Conservation (phyloP, 2,113 vertebrate genomes). For the Galbula dea region DNA sequence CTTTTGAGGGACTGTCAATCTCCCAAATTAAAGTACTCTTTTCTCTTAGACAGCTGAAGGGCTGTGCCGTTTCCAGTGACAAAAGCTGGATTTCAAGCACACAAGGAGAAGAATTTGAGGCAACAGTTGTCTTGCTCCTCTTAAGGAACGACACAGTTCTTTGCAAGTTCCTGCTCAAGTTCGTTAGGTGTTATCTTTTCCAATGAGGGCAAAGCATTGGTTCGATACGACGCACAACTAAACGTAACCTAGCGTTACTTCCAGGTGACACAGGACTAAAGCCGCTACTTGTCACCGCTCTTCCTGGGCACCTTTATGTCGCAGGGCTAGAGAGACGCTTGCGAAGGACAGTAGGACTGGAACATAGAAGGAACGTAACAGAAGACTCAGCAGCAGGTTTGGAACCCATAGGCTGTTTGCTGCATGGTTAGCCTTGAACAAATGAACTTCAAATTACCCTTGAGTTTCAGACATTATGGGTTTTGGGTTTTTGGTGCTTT, state of each 20-base stretch:
- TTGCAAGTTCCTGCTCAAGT: background rate
- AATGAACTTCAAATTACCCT: background rate
- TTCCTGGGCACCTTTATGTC: background rate
- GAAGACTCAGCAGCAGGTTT: background rate
- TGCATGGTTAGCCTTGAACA: background rate
- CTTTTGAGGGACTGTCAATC: background rate
- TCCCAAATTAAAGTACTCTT: background rate
- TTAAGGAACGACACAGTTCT: background rate
- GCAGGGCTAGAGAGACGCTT: no score
- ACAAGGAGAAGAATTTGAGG: background rate
- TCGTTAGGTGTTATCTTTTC: background rate
- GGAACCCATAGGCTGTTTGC: background rate
- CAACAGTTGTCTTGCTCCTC: background rate
- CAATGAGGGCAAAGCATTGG: background rate
- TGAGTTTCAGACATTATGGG: background rate
- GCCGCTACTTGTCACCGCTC: background rate
- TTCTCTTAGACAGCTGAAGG: background rate
- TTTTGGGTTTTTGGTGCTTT: no score
- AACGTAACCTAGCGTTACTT: no score
- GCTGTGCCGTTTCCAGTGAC: background rate
- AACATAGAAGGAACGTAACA: background rate
- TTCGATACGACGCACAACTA: background rate
- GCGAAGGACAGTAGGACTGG: background rate
- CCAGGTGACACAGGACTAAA: background rate
- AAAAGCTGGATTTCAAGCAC: background rate